Evolutionary conservation across 2,797 vertebrate genomes (phyloP).

Genomic region (Miichthys miiuy): DNA sequence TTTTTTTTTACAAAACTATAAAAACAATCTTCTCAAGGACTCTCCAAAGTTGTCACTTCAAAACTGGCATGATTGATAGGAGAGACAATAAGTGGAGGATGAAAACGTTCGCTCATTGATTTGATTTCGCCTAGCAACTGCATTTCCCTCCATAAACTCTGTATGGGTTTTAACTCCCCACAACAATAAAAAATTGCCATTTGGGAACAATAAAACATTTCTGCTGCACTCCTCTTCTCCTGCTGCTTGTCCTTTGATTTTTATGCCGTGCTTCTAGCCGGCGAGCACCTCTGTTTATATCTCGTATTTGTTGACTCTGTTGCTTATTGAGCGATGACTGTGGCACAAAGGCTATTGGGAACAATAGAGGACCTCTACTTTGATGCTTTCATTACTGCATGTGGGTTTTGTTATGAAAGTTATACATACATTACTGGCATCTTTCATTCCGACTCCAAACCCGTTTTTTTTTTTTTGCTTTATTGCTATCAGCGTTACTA

Average conservation of each 20-base stretch:
- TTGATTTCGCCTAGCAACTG: slow-evolving; percentile 69
- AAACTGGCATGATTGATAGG: slow-evolving; percentile 58
- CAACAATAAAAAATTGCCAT: slow-evolving; percentile 73
- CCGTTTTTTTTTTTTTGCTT: slow-evolving; percentile 41
- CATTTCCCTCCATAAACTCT: slow-evolving; percentile 65
- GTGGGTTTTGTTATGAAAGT: slow-evolving; percentile 78
- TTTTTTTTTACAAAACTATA: slow-evolving; percentile 40
- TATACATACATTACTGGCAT: slow-evolving; percentile 74
- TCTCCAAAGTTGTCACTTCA: slow-evolving; percentile 62
- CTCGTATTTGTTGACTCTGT: slow-evolving; percentile 81
- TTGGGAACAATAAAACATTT: slow-evolving; percentile 77
- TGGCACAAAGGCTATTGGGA: slow-evolving; percentile 74
- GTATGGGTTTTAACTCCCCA: slow-evolving; percentile 67
- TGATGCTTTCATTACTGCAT: slow-evolving; percentile 80
- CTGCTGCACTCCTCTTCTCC: slow-evolving; percentile 65
- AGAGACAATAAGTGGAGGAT: slow-evolving; percentile 71
- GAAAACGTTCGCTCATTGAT: slow-evolving; percentile 63
- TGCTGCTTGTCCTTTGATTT: slow-evolving; percentile 80
- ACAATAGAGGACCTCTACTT: slow-evolving; percentile 73
- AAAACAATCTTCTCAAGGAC: slow-evolving; percentile 48
- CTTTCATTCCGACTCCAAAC: slow-evolving; percentile 62
- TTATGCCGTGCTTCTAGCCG: slow-evolving; percentile 65
- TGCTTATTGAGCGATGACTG: slow-evolving; percentile 80
- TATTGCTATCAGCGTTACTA: slow-evolving; percentile 73
- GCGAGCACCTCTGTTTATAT: slow-evolving; percentile 76